Conservation (phyloP, 2,113 vertebrate species). For the Aldabrachelys gigantea region DNA sequence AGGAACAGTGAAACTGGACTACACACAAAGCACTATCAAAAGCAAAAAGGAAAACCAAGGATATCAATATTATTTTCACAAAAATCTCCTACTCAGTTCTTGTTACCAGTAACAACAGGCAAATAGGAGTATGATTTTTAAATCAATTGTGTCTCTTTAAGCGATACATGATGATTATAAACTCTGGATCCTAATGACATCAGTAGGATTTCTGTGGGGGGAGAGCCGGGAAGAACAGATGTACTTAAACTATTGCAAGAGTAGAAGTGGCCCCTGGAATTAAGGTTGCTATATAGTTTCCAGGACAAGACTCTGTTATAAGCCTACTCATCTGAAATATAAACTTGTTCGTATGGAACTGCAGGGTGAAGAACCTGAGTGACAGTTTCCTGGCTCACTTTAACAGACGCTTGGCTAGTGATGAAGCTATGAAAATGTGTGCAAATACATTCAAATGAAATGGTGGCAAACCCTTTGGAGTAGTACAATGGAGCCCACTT, state of each 20-base stretch:
- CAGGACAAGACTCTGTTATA: not conserved
- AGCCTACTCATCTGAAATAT: not conserved
- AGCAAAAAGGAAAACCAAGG: slow-evolving; percentile 31
- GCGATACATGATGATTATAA: slow-evolving; percentile 35
- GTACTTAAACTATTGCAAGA: not conserved
- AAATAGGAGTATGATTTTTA: slow-evolving; percentile 31
- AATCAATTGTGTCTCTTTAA: slow-evolving; percentile 23
- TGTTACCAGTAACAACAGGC: slow-evolving; percentile 1
- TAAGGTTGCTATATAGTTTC: not conserved
- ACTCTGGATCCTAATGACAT: slow-evolving; percentile 17
- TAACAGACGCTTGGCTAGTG: not conserved
- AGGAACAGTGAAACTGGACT: not conserved
- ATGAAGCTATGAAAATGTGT: not conserved
- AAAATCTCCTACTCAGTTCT: slow-evolving; percentile 11
- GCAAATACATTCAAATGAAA: slow-evolving; percentile 27
- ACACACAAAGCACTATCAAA: not conserved
- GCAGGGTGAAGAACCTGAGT: not conserved
- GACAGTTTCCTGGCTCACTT: not conserved
- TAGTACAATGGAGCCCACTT: slow-evolving; percentile 30
- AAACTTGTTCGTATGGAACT: not conserved
- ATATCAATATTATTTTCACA: not conserved
- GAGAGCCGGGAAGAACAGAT: slow-evolving; percentile 32
- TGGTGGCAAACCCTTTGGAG: slow-evolving; percentile 27
- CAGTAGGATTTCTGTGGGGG: slow-evolving; percentile 37
- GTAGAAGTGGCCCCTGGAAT: slow-evolving; percentile 34